Conservation (phyloP, 2,888 invertebrate genomes). For the Caprella mutica region DNA sequence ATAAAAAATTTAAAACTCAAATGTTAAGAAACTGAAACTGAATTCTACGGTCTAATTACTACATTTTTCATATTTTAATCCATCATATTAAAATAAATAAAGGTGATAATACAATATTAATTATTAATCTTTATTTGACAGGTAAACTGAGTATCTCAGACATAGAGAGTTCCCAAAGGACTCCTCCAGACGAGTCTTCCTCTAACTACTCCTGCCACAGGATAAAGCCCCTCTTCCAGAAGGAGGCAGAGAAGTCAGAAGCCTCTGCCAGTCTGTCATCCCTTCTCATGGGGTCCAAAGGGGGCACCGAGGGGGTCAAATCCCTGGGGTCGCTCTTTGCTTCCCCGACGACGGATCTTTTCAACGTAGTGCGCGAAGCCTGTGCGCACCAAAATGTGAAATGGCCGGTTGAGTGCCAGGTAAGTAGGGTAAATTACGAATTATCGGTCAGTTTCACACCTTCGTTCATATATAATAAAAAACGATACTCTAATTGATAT, state of each 20-base stretch:
- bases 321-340: not conserved
- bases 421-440: constrained; percentile 4
- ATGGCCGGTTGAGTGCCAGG: constrained; percentile 35
- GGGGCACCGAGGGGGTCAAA: not conserved
- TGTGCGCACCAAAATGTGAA: constrained; percentile 32
- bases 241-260: too few relatives aligned
- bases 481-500: not conserved
- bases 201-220: constrained; percentile 26
- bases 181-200: too few relatives aligned
- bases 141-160: too few relatives aligned
- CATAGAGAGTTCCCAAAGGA: too few relatives aligned
- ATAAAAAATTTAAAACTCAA: too few relatives aligned
- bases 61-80: too few relatives aligned
- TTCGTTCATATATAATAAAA: not conserved
- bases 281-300: not conserved
- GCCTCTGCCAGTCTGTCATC: not conserved
- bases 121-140: too few relatives aligned
- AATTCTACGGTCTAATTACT: too few relatives aligned
- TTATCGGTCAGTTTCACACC: not conserved
- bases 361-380: constrained; percentile 25
- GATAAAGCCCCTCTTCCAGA: not conserved
- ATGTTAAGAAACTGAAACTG: too few relatives aligned
- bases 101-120: too few relatives aligned
- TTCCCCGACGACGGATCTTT: constrained; percentile 12
- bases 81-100: too few relatives aligned